A percentile compares a stretch with the other conserved stretches of the same genome.
Evolutionary conservation across 2,888 invertebrate species (phyloP).

Genomic region (Cactoblastis cactorum): DNA sequence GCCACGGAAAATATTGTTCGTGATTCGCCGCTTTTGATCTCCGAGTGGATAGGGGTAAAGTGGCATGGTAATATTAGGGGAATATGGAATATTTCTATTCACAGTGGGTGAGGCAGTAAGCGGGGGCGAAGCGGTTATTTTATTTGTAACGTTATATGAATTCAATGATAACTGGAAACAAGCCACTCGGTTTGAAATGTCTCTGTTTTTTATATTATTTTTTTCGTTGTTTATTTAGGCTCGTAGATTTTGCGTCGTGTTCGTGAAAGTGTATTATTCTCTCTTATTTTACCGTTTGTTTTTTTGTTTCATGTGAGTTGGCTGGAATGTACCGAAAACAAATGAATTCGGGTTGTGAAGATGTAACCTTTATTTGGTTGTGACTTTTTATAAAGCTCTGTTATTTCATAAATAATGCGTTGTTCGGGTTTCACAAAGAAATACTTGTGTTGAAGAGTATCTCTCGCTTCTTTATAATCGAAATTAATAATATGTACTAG

Average conservation of each 20-base stretch:
- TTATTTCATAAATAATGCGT: neutral
- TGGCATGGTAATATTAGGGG: slow-evolving; percentile 23
- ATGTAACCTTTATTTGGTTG: neutral
- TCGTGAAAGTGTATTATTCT: neutral
- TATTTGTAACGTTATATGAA: slow-evolving; percentile 22
- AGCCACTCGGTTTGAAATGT: slow-evolving; percentile 12
- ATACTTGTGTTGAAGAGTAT: too few species aligned
- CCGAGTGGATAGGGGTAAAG: slow-evolving; percentile 16
- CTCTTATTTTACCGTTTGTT: neutral
- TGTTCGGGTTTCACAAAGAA: too few species aligned
- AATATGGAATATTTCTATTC: slow-evolving; percentile 22
- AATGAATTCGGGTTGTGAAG: neutral
- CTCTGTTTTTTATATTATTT: slow-evolving; percentile 11
- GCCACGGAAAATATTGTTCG: slow-evolving; percentile 27
- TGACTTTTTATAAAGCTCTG: neutral
- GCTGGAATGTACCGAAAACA: neutral
- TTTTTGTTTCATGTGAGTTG: neutral
- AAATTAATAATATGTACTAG: too few species aligned
- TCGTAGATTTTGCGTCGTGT: neutral
- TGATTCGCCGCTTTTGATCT: slow-evolving; percentile 26
- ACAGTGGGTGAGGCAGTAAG: slow-evolving; percentile 16
- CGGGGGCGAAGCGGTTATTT: slow-evolving; percentile 20
- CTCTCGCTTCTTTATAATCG: too few species aligned
- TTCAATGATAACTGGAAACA: slow-evolving; percentile 16
- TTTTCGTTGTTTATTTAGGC: slow-evolving; percentile 5